Evolutionary conservation across 2,113 vertebrate species (phyloP).

Genomic region (Eurypyga helias): DNA sequence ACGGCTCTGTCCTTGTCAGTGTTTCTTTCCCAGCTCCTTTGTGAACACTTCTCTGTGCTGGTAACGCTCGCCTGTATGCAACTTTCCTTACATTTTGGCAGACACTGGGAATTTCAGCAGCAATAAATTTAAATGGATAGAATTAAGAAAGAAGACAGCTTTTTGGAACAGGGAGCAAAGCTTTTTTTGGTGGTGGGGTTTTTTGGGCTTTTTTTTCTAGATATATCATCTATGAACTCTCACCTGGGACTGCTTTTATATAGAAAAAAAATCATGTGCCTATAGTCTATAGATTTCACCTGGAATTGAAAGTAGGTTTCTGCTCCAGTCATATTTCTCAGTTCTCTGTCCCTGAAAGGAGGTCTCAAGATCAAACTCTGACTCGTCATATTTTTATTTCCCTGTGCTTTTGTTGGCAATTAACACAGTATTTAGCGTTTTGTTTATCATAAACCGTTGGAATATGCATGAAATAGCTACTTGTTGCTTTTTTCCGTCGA

Average conservation of each 20-base stretch:
- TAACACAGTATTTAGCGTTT: background rate
- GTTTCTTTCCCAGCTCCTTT: background rate
- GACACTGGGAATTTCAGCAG: conserved; percentile 35
- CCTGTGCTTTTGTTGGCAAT: background rate
- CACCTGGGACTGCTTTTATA: conserved; percentile 34
- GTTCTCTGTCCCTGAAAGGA: background rate
- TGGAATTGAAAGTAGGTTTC: background rate
- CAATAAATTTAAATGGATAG: conserved; percentile 58
- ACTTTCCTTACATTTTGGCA: conserved; percentile 58
- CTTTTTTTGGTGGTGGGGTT: background rate
- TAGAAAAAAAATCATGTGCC: background rate
- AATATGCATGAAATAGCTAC: background rate
- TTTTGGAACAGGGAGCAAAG: conserved; percentile 42
- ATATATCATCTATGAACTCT: background rate
- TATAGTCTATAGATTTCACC: background rate
- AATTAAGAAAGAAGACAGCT: conserved; percentile 44
- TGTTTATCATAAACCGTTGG: background rate
- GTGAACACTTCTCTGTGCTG: background rate
- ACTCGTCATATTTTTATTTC: background rate
- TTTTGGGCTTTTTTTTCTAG: background rate
- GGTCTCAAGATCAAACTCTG: background rate
- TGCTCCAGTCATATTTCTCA: background rate
- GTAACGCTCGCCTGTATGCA: background rate
- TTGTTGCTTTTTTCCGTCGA: background rate
- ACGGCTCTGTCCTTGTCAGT: background rate